Conservation (phyloP, 1,140 invertebrate genomes). For the Bombus pascuorum region DNA sequence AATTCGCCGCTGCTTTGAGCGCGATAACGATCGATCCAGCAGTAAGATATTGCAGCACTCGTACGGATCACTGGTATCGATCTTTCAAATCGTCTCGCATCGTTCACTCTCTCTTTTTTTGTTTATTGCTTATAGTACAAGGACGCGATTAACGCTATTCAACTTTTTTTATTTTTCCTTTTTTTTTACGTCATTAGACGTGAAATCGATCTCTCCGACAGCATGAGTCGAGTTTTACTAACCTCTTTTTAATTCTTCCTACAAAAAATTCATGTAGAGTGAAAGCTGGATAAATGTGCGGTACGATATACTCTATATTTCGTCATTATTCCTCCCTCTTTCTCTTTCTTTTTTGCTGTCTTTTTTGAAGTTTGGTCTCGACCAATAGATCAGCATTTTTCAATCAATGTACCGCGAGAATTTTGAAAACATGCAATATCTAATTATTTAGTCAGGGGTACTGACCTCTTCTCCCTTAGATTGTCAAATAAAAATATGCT, state of each 20-base stretch:
- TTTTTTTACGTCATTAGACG: constrained; percentile 13
- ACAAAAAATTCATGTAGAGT: background rate
- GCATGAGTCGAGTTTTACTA: background rate
- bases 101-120: background rate
- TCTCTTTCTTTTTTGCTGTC: no score
- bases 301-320: no score
- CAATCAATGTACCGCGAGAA: no score
- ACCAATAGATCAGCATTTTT: no score
- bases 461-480: no score
- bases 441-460: no score
- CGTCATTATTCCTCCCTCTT: no score
- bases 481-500: no score
- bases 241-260: background rate
- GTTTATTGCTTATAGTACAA: constrained; percentile 48
- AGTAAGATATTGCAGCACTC: constrained; percentile 23
- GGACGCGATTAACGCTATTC: constrained; percentile 22
- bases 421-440: no score
- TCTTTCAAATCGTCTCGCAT: constrained; percentile 13
- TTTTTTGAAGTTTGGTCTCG: no score
- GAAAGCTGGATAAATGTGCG: no score
- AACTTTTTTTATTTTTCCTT: background rate
- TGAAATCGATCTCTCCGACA: background rate
- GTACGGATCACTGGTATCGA: constrained; percentile 11
- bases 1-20: background rate
- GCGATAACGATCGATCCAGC: constrained; percentile 5